These are phyloP conservation scores for Halocaridina rubra DNA, from an alignment of 2,888 invertebrate genomes.

Conservation along the genomic window DNA sequence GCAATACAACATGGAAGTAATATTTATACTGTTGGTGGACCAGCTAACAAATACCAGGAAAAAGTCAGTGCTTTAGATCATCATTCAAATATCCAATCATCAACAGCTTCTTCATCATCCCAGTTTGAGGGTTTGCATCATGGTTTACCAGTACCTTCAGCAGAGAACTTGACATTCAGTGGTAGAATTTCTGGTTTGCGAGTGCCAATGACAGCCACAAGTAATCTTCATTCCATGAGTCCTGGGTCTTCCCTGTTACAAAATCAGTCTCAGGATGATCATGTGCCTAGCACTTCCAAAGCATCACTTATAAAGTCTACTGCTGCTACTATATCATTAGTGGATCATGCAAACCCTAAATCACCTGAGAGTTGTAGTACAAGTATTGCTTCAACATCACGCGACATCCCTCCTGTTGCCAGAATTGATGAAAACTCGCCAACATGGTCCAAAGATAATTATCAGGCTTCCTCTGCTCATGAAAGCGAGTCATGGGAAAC, in stretches of 20 bases:
- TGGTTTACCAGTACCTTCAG: neutral
- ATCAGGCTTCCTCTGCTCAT: neutral
- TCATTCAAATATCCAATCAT: neutral
- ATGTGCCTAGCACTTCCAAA: neutral
- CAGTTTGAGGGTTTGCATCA: neutral
- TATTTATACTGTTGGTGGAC: neutral
- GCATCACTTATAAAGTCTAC: neutral
- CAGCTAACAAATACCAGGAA: neutral
- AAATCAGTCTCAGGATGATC: neutral
- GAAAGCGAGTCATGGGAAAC: conserved; percentile 30
- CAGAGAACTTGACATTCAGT: neutral
- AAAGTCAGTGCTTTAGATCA: neutral
- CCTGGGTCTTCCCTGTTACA: neutral
- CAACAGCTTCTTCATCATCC: neutral
- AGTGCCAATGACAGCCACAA: neutral
- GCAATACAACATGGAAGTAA: neutral
- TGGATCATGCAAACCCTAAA: neutral
- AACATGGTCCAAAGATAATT: neutral
- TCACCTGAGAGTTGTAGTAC: neutral
- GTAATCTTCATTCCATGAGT: neutral
- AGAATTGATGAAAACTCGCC: neutral
- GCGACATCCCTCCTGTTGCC: neutral
- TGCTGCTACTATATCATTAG: neutral
- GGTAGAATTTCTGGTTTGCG: neutral
- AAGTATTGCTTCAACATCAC: neutral